Conservation (phyloP, 2,797 vertebrate species). For the Triplophysa yarkandensis region DNA sequence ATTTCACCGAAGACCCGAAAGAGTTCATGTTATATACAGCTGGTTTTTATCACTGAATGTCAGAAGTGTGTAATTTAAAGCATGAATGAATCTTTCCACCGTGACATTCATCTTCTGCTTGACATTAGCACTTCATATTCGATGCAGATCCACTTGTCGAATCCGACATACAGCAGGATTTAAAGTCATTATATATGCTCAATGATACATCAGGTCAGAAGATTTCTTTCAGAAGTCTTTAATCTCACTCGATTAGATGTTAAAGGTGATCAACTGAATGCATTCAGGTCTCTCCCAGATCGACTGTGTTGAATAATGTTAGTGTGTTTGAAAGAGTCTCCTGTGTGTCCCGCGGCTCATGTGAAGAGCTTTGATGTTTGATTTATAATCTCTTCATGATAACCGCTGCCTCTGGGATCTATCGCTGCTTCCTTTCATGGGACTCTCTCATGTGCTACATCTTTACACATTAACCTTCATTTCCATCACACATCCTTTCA, state of each 20-base stretch:
- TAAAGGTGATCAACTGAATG: too few relatives aligned
- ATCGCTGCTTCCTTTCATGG: slow-evolving; percentile 27
- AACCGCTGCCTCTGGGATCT: slow-evolving; percentile 16
- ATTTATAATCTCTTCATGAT: slow-evolving; percentile 12
- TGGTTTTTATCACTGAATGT: not conserved
- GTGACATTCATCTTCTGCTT: slow-evolving; percentile 9
- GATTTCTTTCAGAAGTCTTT: too few relatives aligned
- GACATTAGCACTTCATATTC: not conserved
- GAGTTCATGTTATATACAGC: too few relatives aligned
- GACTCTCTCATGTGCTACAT: not conserved
- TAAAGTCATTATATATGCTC: too few relatives aligned
- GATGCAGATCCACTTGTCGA: not conserved
- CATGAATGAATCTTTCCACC: not conserved
- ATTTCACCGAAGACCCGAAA: too few relatives aligned
- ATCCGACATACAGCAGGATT: too few relatives aligned
- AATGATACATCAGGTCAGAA: too few relatives aligned
- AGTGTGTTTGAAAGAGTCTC: too few relatives aligned
- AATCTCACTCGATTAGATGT: too few relatives aligned
- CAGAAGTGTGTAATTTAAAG: not conserved
- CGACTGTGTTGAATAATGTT: too few relatives aligned
- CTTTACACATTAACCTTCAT: not conserved
- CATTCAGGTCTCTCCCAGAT: too few relatives aligned
- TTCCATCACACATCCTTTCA: slow-evolving; percentile 34
- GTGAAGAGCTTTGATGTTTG: slow-evolving; percentile 9
- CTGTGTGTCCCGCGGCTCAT: not conserved